Base-by-base conservation (phyloP, 2,113 vertebrate species). In the Tachysurus vachellii region DNA sequence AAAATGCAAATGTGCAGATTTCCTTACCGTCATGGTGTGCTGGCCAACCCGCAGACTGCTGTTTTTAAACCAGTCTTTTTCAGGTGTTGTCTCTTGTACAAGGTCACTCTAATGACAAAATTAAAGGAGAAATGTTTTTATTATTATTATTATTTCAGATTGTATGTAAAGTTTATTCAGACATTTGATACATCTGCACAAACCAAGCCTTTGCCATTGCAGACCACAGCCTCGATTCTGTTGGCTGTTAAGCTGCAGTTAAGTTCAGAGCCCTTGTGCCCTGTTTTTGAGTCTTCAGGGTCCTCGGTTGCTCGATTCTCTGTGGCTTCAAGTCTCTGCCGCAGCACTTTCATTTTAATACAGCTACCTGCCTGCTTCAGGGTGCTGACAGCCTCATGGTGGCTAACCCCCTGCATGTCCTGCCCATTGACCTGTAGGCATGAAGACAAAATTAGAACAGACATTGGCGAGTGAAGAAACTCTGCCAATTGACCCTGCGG, bases 21-120 rank as follows among this genome's bases (percentile, higher is more conserved):
- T 85, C 90, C 95, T 95, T 93, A 96, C 96, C 88, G 92, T 93
- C 93, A 96, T 95, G 21, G 91, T 85, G 0, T 94, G 94, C 88
- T 96, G 96, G 85, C 85, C 85, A 53, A 88, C 81, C 0, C 83
- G 66, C 42, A 94, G 93, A 36, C 92, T 89, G 73, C 91, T 91
- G 54, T 66, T 86, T 89, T 92, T 92, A 50, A 89, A 76, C 26
- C 85, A 8, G 80, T 91, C 84, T 85, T 79, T 90, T 83, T 87
- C 83, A 71, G 82, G 81, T 59, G 82, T 85, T 42, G 85, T 83
- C 23, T 91, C 84, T 2, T 85, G 90, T 62, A 86, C 79, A 82
- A 89, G 56, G 77, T 91, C 90, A 82, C 85, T 19, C 93, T 93
- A 88, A 91, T 83, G 31, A 87, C 26, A 71, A 90, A 87, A 83